These are phyloP conservation scores for Hippopotamyrus pictus DNA, from an alignment of 2,797 vertebrate species.

Conservation along the genomic window DNA sequence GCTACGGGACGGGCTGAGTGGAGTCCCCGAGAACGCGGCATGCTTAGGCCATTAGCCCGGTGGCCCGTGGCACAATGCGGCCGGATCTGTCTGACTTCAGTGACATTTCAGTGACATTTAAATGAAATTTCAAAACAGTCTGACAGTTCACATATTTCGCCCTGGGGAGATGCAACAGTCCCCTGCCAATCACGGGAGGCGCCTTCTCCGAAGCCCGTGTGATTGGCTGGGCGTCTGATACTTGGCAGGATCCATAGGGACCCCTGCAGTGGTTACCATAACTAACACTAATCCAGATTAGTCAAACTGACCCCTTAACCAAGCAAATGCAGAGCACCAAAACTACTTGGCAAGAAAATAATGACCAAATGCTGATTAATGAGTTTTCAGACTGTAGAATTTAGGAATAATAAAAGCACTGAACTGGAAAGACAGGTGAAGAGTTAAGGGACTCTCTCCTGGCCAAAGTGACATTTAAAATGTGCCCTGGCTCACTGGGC, in stretches of 20 bases:
- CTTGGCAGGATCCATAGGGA: neutral
- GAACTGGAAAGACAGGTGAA: neutral
- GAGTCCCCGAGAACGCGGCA: neutral
- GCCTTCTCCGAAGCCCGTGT: neutral
- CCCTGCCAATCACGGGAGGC: neutral
- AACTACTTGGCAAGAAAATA: neutral
- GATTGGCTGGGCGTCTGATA: neutral
- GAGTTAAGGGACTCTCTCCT: neutral
- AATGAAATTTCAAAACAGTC: constrained; percentile 16
- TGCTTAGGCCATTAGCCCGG: neutral
- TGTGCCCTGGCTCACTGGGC: neutral
- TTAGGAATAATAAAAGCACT: neutral
- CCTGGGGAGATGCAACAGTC: neutral
- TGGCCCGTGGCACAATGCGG: neutral
- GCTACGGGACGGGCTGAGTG: neutral
- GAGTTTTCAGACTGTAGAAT: neutral
- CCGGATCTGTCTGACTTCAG: constrained; percentile 1
- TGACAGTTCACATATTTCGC: constrained; percentile 15
- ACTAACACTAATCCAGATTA: neutral
- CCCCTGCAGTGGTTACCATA: neutral
- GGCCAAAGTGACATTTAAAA: neutral
- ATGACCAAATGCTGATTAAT: neutral
- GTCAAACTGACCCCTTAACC: neutral
- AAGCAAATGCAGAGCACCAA: neutral
- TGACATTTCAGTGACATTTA: constrained; percentile 20